Conservation (phyloP, 2,113 vertebrate species). For the Chloropsis hardwickii region DNA sequence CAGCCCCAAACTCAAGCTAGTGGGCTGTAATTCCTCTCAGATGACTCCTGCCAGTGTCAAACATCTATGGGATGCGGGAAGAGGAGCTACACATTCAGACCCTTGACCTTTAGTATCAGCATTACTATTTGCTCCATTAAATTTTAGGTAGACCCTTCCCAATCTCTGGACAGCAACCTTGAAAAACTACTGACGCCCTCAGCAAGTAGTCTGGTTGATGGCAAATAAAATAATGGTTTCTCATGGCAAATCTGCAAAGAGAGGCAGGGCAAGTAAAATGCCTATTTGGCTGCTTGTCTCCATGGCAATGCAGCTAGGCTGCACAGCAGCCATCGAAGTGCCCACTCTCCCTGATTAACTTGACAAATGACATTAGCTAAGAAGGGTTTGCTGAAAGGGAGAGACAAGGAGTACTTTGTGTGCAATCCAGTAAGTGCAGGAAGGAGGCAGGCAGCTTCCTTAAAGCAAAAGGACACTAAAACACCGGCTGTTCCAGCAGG, state of each 20-base stretch:
- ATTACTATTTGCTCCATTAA: not conserved
- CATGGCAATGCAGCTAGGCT: constrained; percentile 12
- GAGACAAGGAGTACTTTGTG: constrained; percentile 42
- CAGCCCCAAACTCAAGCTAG: not conserved
- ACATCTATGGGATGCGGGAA: not conserved
- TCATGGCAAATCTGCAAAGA: not conserved
- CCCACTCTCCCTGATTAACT: constrained; percentile 52
- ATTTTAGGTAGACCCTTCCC: not conserved
- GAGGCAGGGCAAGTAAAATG: constrained; percentile 12
- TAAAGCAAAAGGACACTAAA: not conserved
- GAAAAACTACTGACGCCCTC: not conserved
- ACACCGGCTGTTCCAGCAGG: not conserved
- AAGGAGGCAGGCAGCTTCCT: not conserved
- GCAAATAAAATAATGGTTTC: not conserved
- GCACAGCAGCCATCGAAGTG: not conserved
- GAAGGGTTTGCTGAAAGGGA: not conserved
- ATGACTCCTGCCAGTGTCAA: not conserved
- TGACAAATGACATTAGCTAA: constrained; percentile 50
- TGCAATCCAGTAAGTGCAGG: not conserved
- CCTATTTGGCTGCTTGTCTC: constrained; percentile 24
- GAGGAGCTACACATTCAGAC: not conserved
- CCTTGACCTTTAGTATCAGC: not conserved
- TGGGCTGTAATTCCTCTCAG: not conserved
- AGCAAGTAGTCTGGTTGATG: not conserved
- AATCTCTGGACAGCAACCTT: not conserved